These are phyloP conservation scores for Euphonia xanthogaster DNA, from an alignment of 2,797 vertebrate genomes.

Conservation along the genomic window DNA sequence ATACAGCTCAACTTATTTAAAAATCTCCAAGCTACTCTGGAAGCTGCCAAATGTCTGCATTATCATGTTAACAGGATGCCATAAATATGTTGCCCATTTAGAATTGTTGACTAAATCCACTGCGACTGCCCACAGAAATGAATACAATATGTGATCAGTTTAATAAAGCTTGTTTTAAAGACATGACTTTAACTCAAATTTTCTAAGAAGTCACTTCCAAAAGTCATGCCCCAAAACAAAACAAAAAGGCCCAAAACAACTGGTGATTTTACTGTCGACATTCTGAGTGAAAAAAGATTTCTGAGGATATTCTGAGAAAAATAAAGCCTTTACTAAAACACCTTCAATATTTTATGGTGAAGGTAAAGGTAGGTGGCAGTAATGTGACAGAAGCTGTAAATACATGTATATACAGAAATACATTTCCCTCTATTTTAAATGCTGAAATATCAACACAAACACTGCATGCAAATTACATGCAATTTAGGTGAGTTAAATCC, in stretches of 20 bases:
- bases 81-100: neutral
- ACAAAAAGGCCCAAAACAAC: neutral
- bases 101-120: neutral
- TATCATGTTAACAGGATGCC: neutral
- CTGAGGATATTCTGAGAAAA: neutral
- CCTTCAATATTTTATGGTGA: neutral
- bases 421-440: neutral
- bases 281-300: neutral
- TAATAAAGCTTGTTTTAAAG: neutral
- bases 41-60: neutral
- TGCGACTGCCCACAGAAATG: neutral
- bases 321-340: neutral
- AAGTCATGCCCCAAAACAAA: neutral
- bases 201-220: neutral
- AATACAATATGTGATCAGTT: neutral
- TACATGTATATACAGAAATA: neutral
- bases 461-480: neutral
- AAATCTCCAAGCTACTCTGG: neutral
- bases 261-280: neutral
- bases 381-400: neutral
- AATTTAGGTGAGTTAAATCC: neutral
- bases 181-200: neutral
- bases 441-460: neutral
- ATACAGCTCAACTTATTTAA: neutral
- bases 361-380: neutral